Evolutionary conservation across 1,140 invertebrate species (phyloP).

Genomic region (Ephestia elutella): DNA sequence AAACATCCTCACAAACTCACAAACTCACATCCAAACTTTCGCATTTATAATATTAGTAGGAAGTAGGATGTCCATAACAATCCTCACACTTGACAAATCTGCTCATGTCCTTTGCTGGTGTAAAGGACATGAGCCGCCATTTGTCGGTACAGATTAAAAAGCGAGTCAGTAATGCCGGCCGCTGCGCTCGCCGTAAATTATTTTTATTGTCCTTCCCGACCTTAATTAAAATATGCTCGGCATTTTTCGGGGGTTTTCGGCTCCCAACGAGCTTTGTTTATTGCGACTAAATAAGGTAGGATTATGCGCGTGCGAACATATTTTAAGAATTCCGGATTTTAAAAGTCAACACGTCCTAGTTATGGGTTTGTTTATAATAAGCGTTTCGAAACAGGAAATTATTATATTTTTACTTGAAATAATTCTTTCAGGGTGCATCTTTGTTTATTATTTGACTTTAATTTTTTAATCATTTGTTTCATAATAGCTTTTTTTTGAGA

Average conservation of each 20-base stretch:
- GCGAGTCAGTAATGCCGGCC: background rate
- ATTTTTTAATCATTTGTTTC: background rate
- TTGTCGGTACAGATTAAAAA: constrained; percentile 8
- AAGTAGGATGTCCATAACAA: too few relatives aligned
- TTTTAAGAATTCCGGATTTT: constrained; percentile 1
- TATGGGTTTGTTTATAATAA: constrained; percentile 2
- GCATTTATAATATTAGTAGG: too few relatives aligned
- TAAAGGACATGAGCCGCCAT: background rate
- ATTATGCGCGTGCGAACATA: background rate
- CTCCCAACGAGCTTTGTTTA: constrained; percentile 1
- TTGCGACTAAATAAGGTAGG: constrained; percentile 1
- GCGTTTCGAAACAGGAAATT: background rate
- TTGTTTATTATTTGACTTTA: too few relatives aligned
- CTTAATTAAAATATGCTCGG: constrained; percentile 10
- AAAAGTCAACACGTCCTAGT: background rate
- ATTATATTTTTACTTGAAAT: too few relatives aligned
- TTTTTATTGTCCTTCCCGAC: constrained; percentile 7
- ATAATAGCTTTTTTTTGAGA: too few relatives aligned
- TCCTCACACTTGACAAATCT: background rate
- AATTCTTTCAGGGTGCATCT: too few relatives aligned
- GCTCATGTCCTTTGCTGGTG: background rate
- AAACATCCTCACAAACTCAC: too few relatives aligned
- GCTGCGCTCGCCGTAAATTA: constrained; percentile 6
- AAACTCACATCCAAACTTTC: too few relatives aligned
- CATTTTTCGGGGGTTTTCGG: constrained; percentile 7